Base-by-base conservation (phyloP, 1,140 invertebrate genomes). In the Nephotettix cincticeps region DNA sequence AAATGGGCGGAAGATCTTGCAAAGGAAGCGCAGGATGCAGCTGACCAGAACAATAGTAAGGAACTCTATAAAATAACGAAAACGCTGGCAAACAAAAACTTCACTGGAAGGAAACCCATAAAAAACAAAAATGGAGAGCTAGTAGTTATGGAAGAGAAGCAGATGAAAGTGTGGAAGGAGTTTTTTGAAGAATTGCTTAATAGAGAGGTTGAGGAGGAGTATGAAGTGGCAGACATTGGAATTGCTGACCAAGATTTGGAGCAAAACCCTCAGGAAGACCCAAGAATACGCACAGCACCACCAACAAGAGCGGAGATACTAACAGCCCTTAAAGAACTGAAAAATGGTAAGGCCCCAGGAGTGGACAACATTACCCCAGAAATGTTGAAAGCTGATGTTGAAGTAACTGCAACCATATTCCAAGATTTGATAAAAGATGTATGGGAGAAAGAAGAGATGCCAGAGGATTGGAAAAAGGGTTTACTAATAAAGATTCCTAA, bases 381-480 rank as follows among this genome's bases (percentile, higher is more conserved):
- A 56, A 56, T 56, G 25, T 70, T 51, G 51, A 70, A 70, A 56
- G 23, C 45, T 9, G 21, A 21, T 13, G 51, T 17, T n/a, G 27
- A 47, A 21, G 13, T 54, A 58, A n/a, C n/a, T 56, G 17, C 47
- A 19, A 32, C 25, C 28, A 25, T 70, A 32, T 28, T 56, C 21
- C 47, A 56, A 1, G 30, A 61, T 6, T 17, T 70, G 19, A 4
- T 70, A 28, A 58, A 28, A 58, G 1, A 70, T 21, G 25, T 70
- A 1, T 61, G 54, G 30, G 23, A 70, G 23, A 56, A 56, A 6
- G 68, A 58, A 29, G 30, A 56, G 27, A 70, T 70, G 30, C 68
- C 68, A 58, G 28, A 70, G 1, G 68, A 70, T 28, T 70, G 68
- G 68, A 70, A 29, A 40, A 54, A 70, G 25, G 54, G 47, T n/a